Base-by-base conservation (phyloP, 2,113 vertebrate species). In the Syngnathus floridae region DNA sequence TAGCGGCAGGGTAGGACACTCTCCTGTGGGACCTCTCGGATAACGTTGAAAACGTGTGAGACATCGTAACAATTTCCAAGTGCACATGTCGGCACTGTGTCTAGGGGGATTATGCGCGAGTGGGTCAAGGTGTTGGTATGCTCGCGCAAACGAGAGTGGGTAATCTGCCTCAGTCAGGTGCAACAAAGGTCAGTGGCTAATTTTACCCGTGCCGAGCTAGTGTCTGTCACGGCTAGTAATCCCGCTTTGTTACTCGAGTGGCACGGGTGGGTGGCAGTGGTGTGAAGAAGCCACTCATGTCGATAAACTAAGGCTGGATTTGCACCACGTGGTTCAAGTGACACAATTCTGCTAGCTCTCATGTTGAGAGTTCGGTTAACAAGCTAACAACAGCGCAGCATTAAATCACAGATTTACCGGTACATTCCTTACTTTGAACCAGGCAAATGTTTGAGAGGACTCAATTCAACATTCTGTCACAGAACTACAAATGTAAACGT, bases 1-100 rank as follows among this genome's bases (percentile, higher is more conserved):
- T 70, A 48, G 62, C 55, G 16, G 52, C 59, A 40, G 75, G 58
- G 19, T 5, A 37, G 77, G 72, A 72, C 21, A 31, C 57, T 26
- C 45, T 66, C 58, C 55, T 70, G 1, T 2, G 2, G 71, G 67
- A 40, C 58, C n/a, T 78, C 80, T 88, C 77, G 55, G 72, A 78
- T 86, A 79, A 74, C 80, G 40, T 71, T 63, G 71, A 70, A 56
- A 56, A 56, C 66, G 22, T 31, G 17, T 61, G 60, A 54, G 36
- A 21, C 35, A 55, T 67, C 45, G 45, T 10, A 62, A 69, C 35
- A 17, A 26, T 21, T 41, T 54, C 9, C 52, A 8, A 48, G 48
- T 57, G n/a, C 67, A 35, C 22, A 55, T 48, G 65, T 65, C 54
- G 26, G 51, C 19, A 65, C 31, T 64, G 48, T 52, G 41, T 69